Conservation (phyloP, 2,888 invertebrate species). For the Drosophila dives region DNA sequence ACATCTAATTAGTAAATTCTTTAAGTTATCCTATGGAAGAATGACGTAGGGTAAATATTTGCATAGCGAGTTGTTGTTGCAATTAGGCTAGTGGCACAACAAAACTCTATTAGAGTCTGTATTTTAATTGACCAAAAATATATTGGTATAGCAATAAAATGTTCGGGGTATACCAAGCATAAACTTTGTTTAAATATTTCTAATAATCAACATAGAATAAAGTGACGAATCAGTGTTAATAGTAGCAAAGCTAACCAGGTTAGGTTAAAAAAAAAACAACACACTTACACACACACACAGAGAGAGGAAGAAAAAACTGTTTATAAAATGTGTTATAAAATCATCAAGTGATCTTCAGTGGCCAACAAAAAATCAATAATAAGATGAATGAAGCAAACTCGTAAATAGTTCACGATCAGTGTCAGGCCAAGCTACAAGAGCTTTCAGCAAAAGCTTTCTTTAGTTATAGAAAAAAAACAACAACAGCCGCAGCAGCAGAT, state of each 20-base stretch:
- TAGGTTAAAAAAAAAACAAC: background rate
- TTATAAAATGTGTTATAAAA: conserved; percentile 2
- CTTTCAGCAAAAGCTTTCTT: conserved; percentile 30
- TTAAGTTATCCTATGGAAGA: background rate
- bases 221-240: background rate
- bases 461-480: background rate
- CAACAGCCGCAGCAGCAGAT: too few relatives aligned
- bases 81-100: background rate
- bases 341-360: conserved; percentile 16
- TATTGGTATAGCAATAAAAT: too few relatives aligned
- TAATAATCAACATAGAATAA: background rate
- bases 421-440: conserved; percentile 19
- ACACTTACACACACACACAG: background rate
- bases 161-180: too few relatives aligned
- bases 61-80: background rate
- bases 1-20: background rate
- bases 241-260: background rate
- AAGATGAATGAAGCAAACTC: conserved; percentile 39
- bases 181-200: too few relatives aligned
- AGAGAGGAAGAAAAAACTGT: background rate
- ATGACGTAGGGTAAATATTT: background rate
- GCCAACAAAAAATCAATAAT: conserved; percentile 20
- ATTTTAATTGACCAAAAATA: background rate
- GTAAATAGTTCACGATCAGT: conserved; percentile 48
- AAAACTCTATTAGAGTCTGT: background rate